These are phyloP conservation scores for Mobula hypostoma DNA, from an alignment of 2,113 vertebrate genomes.

Conservation along the genomic window DNA sequence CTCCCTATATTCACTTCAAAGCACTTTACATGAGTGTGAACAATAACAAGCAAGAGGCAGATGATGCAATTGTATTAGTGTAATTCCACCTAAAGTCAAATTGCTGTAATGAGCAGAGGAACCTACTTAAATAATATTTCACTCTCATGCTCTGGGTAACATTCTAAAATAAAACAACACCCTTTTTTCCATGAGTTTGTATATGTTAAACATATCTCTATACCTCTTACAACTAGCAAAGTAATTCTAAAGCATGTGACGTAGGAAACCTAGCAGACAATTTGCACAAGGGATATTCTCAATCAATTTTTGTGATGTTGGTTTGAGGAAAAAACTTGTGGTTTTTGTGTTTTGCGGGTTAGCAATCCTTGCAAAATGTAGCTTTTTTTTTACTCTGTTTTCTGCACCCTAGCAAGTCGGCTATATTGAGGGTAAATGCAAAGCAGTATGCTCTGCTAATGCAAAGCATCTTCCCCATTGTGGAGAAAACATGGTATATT, in stretches of 20 bases:
- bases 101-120: not conserved
- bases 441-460: not conserved
- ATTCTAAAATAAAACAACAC: not conserved
- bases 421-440: not conserved
- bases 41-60: not conserved
- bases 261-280: too few species aligned
- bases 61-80: not conserved
- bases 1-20: not conserved
- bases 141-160: not conserved
- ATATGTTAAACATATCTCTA: not conserved
- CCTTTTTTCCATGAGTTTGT: not conserved
- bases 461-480: not conserved
- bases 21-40: not conserved
- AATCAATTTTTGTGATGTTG: too few species aligned
- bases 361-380: not conserved
- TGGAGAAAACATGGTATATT: not conserved
- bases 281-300: too few species aligned
- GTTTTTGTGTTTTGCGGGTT: not conserved
- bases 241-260: too few species aligned
- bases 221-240: too few species aligned
- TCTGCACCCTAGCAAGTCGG: not conserved
- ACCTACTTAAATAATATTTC: not conserved
- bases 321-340: too few species aligned
- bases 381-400: not conserved
- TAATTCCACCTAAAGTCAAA: not conserved